Evolutionary conservation across 2,113 vertebrate genomes (phyloP).

Genomic region (Morone chrysops): DNA sequence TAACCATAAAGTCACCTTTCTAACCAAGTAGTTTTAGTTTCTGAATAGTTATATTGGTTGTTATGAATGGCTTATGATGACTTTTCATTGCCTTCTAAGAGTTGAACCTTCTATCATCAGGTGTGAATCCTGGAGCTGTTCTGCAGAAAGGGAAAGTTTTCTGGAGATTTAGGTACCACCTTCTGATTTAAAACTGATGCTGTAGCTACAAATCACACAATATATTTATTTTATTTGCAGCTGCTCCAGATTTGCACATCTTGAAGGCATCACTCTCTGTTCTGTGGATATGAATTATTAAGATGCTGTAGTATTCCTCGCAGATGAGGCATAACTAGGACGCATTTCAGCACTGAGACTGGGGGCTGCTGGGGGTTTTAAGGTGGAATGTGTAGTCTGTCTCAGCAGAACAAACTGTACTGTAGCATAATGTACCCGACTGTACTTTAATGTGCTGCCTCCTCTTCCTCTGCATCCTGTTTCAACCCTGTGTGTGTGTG

Average conservation of each 20-base stretch:
- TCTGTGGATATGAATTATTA: constrained; percentile 55
- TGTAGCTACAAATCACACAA: not conserved
- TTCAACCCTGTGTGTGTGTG: constrained; percentile 12
- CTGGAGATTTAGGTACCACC: not conserved
- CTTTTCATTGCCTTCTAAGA: not conserved
- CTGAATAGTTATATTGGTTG: not conserved
- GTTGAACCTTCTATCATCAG: not conserved
- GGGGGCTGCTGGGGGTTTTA: constrained; percentile 19
- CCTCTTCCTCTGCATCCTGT: constrained; percentile 26
- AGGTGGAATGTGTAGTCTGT: constrained; percentile 5
- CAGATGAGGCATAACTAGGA: constrained; percentile 51
- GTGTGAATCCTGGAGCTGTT: not conserved
- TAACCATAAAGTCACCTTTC: not conserved
- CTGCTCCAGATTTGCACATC: constrained; percentile 8
- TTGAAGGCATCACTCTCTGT: not conserved
- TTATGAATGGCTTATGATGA: not conserved
- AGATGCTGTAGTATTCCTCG: constrained; percentile 35
- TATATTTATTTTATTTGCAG: not conserved
- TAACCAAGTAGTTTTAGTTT: not conserved
- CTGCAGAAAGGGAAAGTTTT: not conserved
- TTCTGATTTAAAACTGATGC: not conserved
- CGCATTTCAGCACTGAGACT: constrained; percentile 17
- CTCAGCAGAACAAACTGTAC: constrained; percentile 33
- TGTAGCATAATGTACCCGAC: not conserved
- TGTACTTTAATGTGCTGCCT: not conserved